Evolutionary conservation across 2,113 vertebrate genomes (phyloP).

Genomic region (Reinhardtius hippoglossoides): DNA sequence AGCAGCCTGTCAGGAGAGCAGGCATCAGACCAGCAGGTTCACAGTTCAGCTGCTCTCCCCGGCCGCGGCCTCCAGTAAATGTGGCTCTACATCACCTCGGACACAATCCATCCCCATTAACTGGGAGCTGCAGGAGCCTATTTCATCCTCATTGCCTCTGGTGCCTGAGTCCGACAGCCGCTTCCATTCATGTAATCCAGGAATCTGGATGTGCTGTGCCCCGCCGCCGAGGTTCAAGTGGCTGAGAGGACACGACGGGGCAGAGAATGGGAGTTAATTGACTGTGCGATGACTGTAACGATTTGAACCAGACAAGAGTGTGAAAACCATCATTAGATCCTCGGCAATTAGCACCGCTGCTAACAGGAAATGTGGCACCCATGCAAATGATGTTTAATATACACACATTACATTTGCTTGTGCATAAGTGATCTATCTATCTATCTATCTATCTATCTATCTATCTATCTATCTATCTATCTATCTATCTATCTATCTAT

Average conservation of each 20-base stretch:
- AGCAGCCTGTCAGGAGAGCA: slow-evolving; percentile 37
- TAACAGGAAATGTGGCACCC: slow-evolving; percentile 24
- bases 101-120: slow-evolving; percentile 77
- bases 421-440: not conserved
- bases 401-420: not conserved
- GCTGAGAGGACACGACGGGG: slow-evolving; percentile 51
- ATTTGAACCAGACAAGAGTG: slow-evolving; percentile 47
- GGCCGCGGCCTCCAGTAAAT: slow-evolving; percentile 51
- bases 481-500: too few species aligned
- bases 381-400: slow-evolving; percentile 1
- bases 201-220: slow-evolving; percentile 24
- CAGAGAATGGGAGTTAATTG: slow-evolving; percentile 67
- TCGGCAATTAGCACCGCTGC: slow-evolving; percentile 34
- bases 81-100: slow-evolving; percentile 63
- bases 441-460: too few species aligned
- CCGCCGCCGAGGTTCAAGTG: slow-evolving; percentile 49
- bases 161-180: slow-evolving; percentile 50
- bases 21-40: slow-evolving; percentile 47
- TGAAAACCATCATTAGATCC: slow-evolving; percentile 42
- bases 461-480: too few species aligned
- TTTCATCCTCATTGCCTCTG: slow-evolving; percentile 65
- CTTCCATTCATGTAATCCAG: slow-evolving; percentile 62
- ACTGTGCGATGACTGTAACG: slow-evolving; percentile 59
- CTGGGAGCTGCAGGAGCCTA: slow-evolving; percentile 56
- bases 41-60: slow-evolving; percentile 49